Conservation (phyloP, 2,113 vertebrate species). For the Oceanites oceanicus region DNA sequence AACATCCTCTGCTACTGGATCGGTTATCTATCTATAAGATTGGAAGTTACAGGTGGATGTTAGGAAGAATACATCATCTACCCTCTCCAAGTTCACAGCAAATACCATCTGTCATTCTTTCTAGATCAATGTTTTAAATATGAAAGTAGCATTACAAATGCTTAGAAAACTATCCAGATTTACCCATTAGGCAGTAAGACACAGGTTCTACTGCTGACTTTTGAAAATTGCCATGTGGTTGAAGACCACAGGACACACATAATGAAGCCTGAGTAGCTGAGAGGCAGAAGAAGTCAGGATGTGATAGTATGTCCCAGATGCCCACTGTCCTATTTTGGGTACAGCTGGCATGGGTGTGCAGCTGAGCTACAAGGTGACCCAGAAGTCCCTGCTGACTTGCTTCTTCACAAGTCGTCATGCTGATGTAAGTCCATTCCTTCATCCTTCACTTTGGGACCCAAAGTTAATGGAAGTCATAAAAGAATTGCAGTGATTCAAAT, state of each 20-base stretch:
- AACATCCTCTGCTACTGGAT: neutral
- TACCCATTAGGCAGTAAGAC: neutral
- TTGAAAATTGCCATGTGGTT: neutral
- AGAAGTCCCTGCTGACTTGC: neutral
- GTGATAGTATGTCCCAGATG: neutral
- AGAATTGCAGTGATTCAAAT: neutral
- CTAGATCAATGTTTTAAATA: neutral
- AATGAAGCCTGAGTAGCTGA: neutral
- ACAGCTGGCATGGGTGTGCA: neutral
- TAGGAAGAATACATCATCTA: neutral
- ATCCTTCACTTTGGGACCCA: neutral
- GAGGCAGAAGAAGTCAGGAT: neutral
- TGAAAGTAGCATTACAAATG: neutral
- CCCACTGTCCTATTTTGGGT: neutral
- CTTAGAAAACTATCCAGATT: neutral
- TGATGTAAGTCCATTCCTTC: neutral
- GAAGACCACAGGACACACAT: neutral
- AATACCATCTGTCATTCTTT: neutral
- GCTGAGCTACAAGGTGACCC: neutral
- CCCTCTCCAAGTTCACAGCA: neutral
- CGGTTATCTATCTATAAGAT: neutral
- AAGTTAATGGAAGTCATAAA: neutral
- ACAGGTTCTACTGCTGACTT: neutral
- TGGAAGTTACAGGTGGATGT: neutral
- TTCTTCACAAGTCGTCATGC: neutral